A percentile compares a stretch with the other conserved stretches of the same genome.
Conservation (phyloP, 2,888 invertebrate species). For the Alloplasta piceator region DNA sequence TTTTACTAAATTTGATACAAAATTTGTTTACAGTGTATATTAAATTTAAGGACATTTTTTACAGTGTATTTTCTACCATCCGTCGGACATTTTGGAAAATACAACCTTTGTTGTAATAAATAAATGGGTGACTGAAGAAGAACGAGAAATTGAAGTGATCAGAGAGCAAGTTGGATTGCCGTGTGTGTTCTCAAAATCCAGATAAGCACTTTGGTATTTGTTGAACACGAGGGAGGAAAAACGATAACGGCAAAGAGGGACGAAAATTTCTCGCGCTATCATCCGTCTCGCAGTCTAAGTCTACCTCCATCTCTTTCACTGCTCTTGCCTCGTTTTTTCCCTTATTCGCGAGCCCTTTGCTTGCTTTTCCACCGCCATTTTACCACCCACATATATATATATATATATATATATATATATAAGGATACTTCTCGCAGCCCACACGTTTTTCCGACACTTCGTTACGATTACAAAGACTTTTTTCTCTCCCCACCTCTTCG, state of each 20-base stretch:
- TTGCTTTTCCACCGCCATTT: slow-evolving; percentile 26
- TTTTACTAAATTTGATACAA: too few species aligned
- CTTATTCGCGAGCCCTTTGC: slow-evolving; percentile 29
- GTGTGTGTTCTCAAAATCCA: background rate
- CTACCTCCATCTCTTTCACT: slow-evolving; percentile 20
- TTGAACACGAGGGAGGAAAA: background rate
- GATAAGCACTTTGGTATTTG: slow-evolving; percentile 5
- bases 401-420: slow-evolving; percentile 19
- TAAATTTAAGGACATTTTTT: too few species aligned
- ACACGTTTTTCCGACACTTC: slow-evolving; percentile 65
- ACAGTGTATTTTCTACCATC: too few species aligned
- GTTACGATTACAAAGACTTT: slow-evolving; percentile 63
- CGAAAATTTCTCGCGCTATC: slow-evolving; percentile 54
- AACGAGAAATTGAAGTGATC: background rate
- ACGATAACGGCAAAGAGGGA: background rate
- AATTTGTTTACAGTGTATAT: too few species aligned
- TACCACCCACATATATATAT: slow-evolving; percentile 1
- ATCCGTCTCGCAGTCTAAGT: slow-evolving; percentile 53
- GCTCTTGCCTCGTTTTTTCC: slow-evolving; percentile 54
- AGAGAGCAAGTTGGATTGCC: background rate
- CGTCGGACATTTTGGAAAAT: background rate
- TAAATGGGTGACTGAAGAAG: background rate
- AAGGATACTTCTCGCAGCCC: slow-evolving; percentile 50
- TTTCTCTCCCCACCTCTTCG: slow-evolving; percentile 28
- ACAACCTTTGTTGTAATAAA: background rate